These are phyloP conservation scores for Channallabes apus DNA, from an alignment of 2,797 vertebrate genomes.

Conservation along the genomic window DNA sequence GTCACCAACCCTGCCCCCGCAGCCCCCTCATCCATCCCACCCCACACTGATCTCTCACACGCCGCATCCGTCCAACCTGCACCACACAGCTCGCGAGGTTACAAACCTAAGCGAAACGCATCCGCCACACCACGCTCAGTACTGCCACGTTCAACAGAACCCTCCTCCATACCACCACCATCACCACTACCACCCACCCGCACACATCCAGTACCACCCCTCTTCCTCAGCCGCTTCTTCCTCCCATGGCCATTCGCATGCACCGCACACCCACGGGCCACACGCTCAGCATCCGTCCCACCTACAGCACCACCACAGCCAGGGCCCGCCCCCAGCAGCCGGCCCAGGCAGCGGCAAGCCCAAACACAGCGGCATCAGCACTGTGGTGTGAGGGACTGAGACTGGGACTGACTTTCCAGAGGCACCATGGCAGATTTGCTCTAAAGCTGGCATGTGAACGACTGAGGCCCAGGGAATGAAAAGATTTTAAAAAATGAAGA, in stretches of 20 bases:
- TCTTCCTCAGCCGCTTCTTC: constrained; percentile 66
- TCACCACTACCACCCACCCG: constrained; percentile 91
- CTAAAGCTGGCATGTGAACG: constrained; percentile 38
- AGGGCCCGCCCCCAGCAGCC: constrained; percentile 62
- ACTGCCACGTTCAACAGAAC: constrained; percentile 86
- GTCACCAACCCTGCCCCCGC: constrained; percentile 78
- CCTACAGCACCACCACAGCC: constrained; percentile 74
- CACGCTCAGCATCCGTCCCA: constrained; percentile 68
- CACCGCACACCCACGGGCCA: constrained; percentile 67
- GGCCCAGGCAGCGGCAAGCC: constrained; percentile 81
- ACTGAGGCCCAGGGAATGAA: constrained; percentile 43
- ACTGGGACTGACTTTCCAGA: constrained; percentile 26
- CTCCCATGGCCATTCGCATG: constrained; percentile 69
- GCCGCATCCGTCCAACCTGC: constrained; percentile 73
- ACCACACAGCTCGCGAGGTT: constrained; percentile 76
- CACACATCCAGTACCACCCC: constrained; percentile 83
- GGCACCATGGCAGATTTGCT: constrained; percentile 48
- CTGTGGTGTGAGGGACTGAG: constrained; percentile 81
- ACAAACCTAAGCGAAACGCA: constrained; percentile 60
- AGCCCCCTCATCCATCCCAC: constrained; percentile 68
- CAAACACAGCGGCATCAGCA: constrained; percentile 97
- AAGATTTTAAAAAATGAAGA: no score
- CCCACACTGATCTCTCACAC: constrained; percentile 83
- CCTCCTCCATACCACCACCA: constrained; percentile 94
- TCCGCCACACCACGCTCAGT: constrained; percentile 81